Evolutionary conservation across 2,113 vertebrate species (phyloP), one percentile per base, ranked within the genome.

Genomic region (Laticauda colubrina): DNA sequence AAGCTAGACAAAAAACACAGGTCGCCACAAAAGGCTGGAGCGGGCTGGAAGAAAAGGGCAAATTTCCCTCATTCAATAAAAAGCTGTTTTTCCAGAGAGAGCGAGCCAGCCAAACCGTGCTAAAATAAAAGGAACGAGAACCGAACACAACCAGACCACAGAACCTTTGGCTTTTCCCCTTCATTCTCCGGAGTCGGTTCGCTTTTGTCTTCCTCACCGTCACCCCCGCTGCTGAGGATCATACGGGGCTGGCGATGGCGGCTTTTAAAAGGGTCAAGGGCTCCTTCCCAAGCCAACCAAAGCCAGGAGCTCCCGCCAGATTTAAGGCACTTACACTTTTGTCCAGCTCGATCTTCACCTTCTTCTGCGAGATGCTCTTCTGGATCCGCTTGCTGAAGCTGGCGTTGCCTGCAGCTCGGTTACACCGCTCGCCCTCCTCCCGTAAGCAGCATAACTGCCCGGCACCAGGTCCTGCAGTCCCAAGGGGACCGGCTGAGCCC

Each of bases 281-380:
- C 45, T 59, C 15, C 43, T 15, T 15, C 56, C 56, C 64, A 89
- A 43, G 2, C 29, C 75, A 55, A 61, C 11, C 51, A 3, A 9
- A 56, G 91, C 45, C 20, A 55, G 4, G 45, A 12, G 85, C 57
- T 10, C 51, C 55, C 24, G 24, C 34, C 9, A 29, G 88, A 39
- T 51, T 81, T 9, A 39, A 6, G 89, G 24, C 90, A 97, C 97
- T 98, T 95, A 98, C 98, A 90, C 97, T 98, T 95, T 98, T 98
- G 91, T 98, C 98, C 96, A 98, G 96, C 94, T 98, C 98, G 92
- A 98, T 98, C 97, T 98, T 98, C 94, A 98, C 97, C 97, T 98
- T 98, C 97, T 98, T 98, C 96, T 98, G 98, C 20, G 98, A 98
- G 96, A 98, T 98, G 97, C 98, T 98, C 96, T 98, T 98, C 97